These are phyloP conservation scores for Aporophyla nigra DNA, from an alignment of 2,888 invertebrate species.

Conservation along the genomic window DNA sequence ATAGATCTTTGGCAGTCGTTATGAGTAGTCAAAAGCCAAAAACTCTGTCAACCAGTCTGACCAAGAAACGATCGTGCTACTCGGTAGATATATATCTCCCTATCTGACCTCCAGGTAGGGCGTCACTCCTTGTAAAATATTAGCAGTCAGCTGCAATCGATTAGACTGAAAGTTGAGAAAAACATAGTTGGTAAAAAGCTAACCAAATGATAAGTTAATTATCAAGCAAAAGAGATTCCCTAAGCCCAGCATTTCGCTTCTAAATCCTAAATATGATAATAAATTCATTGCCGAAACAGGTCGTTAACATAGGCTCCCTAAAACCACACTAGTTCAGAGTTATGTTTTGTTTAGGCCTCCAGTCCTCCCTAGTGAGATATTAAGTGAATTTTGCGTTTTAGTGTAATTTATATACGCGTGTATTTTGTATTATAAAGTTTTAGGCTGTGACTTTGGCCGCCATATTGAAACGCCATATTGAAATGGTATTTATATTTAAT, in stretches of 20 bases:
- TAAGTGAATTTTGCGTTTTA: slow-evolving; percentile 58
- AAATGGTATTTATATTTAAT: neutral
- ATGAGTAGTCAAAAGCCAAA: no score
- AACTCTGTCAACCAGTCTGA: no score
- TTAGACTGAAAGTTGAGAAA: no score
- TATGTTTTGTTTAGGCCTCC: slow-evolving; percentile 54
- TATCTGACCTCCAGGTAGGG: no score
- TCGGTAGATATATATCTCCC: no score
- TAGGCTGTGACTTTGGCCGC: neutral
- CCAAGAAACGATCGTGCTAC: no score
- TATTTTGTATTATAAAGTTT: slow-evolving; percentile 44
- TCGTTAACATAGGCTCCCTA: slow-evolving; percentile 43
- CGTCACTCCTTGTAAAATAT: no score
- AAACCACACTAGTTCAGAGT: slow-evolving; percentile 55
- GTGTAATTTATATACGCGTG: slow-evolving; percentile 42
- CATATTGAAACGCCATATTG: slow-evolving; percentile 22
- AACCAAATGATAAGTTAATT: no score
- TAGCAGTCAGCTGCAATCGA: no score
- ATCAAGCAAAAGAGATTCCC: slow-evolving; percentile 10
- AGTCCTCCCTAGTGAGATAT: slow-evolving; percentile 50
- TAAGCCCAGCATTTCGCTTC: neutral
- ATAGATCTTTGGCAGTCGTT: no score
- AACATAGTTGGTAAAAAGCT: no score
- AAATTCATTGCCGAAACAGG: slow-evolving; percentile 43
- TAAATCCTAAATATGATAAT: slow-evolving; percentile 36